Evolutionary conservation across 1,140 invertebrate genomes (phyloP).

Genomic region (Reticulitermes speratus): DNA sequence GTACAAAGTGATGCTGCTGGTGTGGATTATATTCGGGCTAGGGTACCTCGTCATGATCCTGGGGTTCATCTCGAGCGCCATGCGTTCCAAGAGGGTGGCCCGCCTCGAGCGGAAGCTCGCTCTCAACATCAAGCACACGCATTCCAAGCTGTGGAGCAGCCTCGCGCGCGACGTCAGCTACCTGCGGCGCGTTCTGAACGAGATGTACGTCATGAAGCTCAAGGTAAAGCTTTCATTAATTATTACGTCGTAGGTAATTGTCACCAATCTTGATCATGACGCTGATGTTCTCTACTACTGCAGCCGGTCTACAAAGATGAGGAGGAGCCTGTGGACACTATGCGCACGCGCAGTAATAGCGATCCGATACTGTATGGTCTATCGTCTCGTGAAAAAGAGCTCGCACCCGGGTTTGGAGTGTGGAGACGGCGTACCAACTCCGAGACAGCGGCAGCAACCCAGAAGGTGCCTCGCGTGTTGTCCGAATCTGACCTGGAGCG

Average conservation of each 20-base stretch:
- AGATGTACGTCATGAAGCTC: conserved; percentile 73
- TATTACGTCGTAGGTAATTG: neutral
- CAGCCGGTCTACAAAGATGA: conserved; percentile 40
- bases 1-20: conserved; percentile 72
- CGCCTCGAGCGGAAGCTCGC: conserved; percentile 72
- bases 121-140: conserved; percentile 54
- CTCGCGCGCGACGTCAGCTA: conserved; percentile 73
- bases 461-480: conserved; percentile 56
- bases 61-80: conserved; percentile 75
- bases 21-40: conserved; percentile 88
- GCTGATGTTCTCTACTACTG: neutral
- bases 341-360: conserved; percentile 35
- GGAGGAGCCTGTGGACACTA: neutral
- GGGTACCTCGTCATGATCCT: conserved; percentile 91
- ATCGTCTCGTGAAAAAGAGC: neutral
- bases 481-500: conserved; percentile 73
- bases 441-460: neutral
- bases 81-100: conserved; percentile 72
- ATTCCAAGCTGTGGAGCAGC: conserved; percentile 73
- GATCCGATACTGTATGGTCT: conserved; percentile 37
- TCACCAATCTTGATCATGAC: neutral
- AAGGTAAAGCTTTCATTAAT: conserved; percentile 56
- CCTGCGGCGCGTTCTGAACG: conserved; percentile 71
- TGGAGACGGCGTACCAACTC: conserved; percentile 25
- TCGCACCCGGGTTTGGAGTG: neutral